A percentile compares a stretch with the other conserved stretches of the same genome.
phyloP scores from a whole-genome alignment of 2,113 vertebrate genomes.

The Lagopus muta region DNA sequence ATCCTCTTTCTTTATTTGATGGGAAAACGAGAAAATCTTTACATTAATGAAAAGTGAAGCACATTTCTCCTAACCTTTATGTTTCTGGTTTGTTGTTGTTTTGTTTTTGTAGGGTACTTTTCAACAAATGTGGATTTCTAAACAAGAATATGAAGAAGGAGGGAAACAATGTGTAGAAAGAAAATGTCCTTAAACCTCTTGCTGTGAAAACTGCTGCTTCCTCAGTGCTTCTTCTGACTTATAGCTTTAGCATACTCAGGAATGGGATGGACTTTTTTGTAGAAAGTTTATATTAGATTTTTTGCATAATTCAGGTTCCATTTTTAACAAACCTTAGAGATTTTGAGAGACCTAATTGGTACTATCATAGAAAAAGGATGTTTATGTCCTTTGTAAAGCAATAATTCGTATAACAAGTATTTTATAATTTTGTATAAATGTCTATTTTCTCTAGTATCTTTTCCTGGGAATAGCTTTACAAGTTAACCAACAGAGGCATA shows the following conservation, averaged over 20 bases:
- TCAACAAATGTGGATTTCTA: constrained; percentile 99
- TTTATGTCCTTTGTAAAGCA: constrained; percentile 78
- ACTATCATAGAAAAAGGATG: constrained; percentile 76
- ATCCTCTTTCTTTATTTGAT: not conserved
- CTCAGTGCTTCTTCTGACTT: constrained; percentile 71
- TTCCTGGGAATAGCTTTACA: constrained; percentile 77
- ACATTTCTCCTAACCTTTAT: not conserved
- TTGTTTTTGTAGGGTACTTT: constrained; percentile 89
- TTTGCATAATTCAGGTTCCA: constrained; percentile 75
- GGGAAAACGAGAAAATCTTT: no score
- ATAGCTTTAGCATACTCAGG: constrained; percentile 88
- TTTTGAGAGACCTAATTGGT: constrained; percentile 72
- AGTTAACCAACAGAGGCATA: constrained; percentile 51
- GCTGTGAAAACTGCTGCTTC: constrained; percentile 58
- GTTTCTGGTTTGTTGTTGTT: not conserved
- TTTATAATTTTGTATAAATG: constrained; percentile 87
- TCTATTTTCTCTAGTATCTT: constrained; percentile 84
- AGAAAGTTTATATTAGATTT: constrained; percentile 77
- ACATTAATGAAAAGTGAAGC: not conserved
- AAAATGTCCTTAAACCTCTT: constrained; percentile 90
- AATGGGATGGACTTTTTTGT: constrained; percentile 81
- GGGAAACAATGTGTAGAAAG: constrained; percentile 98
- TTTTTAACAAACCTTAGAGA: constrained; percentile 69
- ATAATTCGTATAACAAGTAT: constrained; percentile 80
- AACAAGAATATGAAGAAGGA: constrained; percentile 98